Conservation (phyloP, 2,797 vertebrate genomes). For the Falco cherrug region DNA sequence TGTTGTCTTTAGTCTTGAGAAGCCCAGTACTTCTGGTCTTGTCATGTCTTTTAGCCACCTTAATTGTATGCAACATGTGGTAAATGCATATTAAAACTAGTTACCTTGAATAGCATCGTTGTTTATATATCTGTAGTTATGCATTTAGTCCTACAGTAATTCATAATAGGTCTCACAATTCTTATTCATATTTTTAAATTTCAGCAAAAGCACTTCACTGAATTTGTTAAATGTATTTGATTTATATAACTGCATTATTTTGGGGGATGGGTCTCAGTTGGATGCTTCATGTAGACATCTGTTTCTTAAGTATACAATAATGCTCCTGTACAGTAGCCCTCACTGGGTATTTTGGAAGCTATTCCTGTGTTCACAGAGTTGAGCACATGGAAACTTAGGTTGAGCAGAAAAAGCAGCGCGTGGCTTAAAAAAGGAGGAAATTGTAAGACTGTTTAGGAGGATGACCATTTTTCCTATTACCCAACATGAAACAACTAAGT, state of each 20-base stretch:
- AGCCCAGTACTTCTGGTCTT: background rate
- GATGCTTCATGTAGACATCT: background rate
- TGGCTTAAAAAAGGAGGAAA: background rate
- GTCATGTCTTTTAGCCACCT: background rate
- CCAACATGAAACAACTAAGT: background rate
- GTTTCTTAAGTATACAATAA: background rate
- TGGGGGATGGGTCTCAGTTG: background rate
- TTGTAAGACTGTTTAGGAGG: background rate
- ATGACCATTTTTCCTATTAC: background rate
- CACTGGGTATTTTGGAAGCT: background rate
- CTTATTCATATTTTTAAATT: background rate
- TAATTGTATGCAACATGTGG: background rate
- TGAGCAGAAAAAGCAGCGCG: background rate
- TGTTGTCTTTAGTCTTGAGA: background rate
- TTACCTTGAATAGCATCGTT: background rate
- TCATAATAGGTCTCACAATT: background rate
- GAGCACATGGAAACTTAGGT: fast-evolving
- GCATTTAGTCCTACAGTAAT: background rate
- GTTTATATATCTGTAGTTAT: background rate
- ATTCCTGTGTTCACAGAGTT: background rate
- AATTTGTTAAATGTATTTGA: background rate
- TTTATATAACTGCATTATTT: background rate
- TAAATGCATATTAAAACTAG: background rate
- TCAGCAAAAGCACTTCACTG: background rate
- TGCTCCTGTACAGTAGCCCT: background rate